Evolutionary conservation across 92 coral and sea anemone genomes (phyloP), one percentile per base, ranked within the genome.

Genomic region (Phenganax subtilis): DNA sequence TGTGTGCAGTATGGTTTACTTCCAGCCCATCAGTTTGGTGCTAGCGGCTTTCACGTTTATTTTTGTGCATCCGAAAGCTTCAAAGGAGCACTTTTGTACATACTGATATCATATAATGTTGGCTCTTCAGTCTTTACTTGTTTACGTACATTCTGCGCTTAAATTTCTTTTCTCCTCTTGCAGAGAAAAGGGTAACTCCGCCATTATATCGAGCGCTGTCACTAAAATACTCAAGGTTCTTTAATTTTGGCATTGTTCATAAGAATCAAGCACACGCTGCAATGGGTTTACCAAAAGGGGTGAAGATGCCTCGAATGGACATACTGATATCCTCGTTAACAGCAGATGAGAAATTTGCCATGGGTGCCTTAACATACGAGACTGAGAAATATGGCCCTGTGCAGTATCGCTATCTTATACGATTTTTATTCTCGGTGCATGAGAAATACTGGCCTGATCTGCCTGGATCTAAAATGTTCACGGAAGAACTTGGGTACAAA

Each of bases 391-490:
- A 91, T 83, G 98, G 98, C 9, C 86, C 84, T 8, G 82, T 92
- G 51, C 90, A 82, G 54, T 94, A 94, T 51, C 83, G 89, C 1
- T 92, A 90, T 29, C 81, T 94, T 11, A 82, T 93, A 30, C 91
- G 84, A 54, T 94, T 94, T 77, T 85, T 94, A 67, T 94, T 74
- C 81, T 90, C 97, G 3, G 97, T 89, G 10, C 98, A 94, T 85
- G 91, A 92, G 64, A 90, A 87, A 68, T 93, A 94, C 76, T 94
- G 94, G 92, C 84, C 73, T 30, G 92, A 92, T 11, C 81, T 89
- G 7, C 92, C 98, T 6, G 86, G 85, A 20, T 83, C 91, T 9
- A 88, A 87, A 11, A 87, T 71, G 54, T 94, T 81, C 85, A 85
- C 88, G 52, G 98, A 87, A 15, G 77, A 91, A 58, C 77, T 90